A percentile compares a stretch with the other conserved stretches of the same genome.
Evolutionary conservation across 2,888 invertebrate genomes (phyloP).

Genomic region (Girardia tigrina): DNA sequence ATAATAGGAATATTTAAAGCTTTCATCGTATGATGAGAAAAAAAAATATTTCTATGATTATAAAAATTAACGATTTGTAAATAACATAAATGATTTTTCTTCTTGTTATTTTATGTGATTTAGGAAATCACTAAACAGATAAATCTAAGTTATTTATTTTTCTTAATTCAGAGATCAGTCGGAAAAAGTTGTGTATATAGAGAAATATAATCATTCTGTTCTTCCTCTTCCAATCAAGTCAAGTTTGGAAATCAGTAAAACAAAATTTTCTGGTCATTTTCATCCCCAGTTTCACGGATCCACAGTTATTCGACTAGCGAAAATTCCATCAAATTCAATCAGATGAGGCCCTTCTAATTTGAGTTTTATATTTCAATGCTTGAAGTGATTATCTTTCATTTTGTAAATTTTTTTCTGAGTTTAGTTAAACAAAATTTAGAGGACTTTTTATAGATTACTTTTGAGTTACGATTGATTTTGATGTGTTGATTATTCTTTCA

Average conservation of each 20-base stretch:
- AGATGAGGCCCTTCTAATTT: neutral
- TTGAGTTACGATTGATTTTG: too few relatives aligned
- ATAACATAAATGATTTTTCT: too few relatives aligned
- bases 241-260: neutral
- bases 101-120: neutral
- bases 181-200: neutral
- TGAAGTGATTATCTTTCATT: neutral
- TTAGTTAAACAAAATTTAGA: neutral
- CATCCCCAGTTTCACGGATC: neutral
- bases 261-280: neutral
- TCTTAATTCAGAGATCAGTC: neutral
- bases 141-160: neutral
- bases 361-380: neutral
- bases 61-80: too few relatives aligned
- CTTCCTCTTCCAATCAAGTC: neutral
- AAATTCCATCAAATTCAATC: neutral
- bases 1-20: too few relatives aligned
- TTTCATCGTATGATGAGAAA: too few relatives aligned
- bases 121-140: neutral
- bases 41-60: too few relatives aligned
- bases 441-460: too few relatives aligned
- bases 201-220: neutral
- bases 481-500: too few relatives aligned
- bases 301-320: neutral
- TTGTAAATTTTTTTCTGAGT: neutral